Percentiles rank a stretch among this genome's conserved stretches.
These are phyloP conservation scores for Priocnemis perturbator DNA, from an alignment of 2,888 invertebrate genomes.

Conservation along the genomic window DNA sequence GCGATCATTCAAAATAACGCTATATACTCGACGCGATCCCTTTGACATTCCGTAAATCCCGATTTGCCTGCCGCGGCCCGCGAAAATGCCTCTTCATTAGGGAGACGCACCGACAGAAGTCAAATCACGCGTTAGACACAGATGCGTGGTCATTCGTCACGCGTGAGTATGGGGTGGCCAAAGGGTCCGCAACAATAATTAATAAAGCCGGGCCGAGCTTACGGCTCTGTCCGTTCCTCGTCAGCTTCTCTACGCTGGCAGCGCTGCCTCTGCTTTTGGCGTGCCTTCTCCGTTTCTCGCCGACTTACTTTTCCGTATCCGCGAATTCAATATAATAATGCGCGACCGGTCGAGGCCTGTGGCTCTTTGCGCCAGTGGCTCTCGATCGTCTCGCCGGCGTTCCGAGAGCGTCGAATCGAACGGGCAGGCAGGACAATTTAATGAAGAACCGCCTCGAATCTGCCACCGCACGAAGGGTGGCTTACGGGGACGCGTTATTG, in stretches of 20 bases:
- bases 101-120: not conserved
- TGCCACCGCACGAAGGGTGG: constrained; percentile 55
- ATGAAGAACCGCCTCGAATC: constrained; percentile 45
- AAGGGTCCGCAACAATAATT: constrained; percentile 58
- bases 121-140: constrained; percentile 1
- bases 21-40: no score
- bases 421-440: not conserved
- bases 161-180: constrained; percentile 19
- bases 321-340: constrained; percentile 69
- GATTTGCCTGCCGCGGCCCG: no score
- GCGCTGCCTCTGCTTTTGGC: constrained; percentile 32
- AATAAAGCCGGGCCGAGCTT: constrained; percentile 56
- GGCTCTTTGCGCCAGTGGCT: constrained; percentile 52
- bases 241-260: no score
- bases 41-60: no score
- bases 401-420: not conserved
- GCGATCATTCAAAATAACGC: no score
- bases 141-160: no score
- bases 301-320: constrained; percentile 63
- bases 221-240: constrained; percentile 32
- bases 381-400: constrained; percentile 34
- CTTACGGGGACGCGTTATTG: constrained; percentile 66
- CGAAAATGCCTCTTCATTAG: no score
- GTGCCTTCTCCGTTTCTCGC: constrained; percentile 48
- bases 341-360: constrained; percentile 42